phyloP scores from a whole-genome alignment of 2,113 vertebrate genomes.

The Ornithorhynchus anatinus region DNA sequence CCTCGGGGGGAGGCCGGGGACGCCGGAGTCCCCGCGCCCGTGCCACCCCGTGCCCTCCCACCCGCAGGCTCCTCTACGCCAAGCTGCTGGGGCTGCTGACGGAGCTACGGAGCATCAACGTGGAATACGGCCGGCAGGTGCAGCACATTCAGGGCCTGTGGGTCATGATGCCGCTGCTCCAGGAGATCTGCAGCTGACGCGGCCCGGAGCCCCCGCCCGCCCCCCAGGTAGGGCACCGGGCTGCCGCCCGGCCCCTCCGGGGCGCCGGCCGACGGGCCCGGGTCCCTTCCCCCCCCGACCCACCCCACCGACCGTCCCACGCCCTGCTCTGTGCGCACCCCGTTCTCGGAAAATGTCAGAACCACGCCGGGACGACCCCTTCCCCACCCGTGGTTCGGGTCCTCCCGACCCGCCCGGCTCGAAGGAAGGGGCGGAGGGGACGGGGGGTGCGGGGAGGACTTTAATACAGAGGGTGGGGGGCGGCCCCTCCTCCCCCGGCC shows the following conservation, averaged over 20 bases:
- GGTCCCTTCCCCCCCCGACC: not conserved
- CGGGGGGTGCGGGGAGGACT: too few species aligned
- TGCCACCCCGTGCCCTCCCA: not conserved
- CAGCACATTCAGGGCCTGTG: constrained; percentile 63
- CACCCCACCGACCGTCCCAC: not conserved
- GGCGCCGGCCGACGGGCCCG: not conserved
- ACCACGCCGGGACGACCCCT: not conserved
- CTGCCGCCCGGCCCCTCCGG: not conserved
- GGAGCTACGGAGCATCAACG: constrained; percentile 66
- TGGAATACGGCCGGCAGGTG: constrained; percentile 58
- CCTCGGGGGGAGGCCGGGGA: not conserved
- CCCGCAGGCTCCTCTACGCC: constrained; percentile 65
- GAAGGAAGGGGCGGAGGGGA: not conserved
- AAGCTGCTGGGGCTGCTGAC: constrained; percentile 69
- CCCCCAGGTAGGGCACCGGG: not conserved
- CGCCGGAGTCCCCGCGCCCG: not conserved
- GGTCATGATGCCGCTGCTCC: constrained; percentile 65
- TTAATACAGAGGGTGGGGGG: too few species aligned
- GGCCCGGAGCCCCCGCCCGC: not conserved
- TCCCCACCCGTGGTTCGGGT: not conserved
- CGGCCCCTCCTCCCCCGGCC: not conserved
- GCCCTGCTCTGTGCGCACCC: not conserved
- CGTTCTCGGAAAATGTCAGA: not conserved
- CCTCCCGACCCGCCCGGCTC: not conserved
- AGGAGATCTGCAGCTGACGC: constrained; percentile 70